Evolutionary conservation across 2,113 vertebrate genomes (phyloP), one percentile per base, ranked within the genome.

Genomic region (Cynocephalus volans): DNA sequence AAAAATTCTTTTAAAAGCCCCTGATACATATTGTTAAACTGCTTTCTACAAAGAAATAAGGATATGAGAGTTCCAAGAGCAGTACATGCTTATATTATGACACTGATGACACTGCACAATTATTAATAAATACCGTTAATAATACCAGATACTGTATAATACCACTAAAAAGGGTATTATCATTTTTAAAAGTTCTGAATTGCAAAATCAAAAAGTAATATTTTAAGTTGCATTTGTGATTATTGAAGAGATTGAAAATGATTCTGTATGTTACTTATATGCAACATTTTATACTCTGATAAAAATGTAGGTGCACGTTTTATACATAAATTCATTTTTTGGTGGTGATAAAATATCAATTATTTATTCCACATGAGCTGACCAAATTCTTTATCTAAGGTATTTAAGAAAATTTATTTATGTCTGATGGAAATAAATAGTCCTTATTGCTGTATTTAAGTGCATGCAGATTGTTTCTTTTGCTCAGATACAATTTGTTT

Each of bases 401-500:
- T 60, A 93, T 7, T 3, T 18, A 45, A 1, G 0, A 80, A n/a
- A 13, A 75, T 82, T 54, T 58, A 69, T 88, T 88, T 52, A 31
- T 92, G 90, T 92, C 28, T 85, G 28, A 65, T 80, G 48, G 65
- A 88, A 88, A 88, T 64, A 81, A 88, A 56, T 56, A 48, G 24
- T 23, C 6, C 24, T 93, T 60, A 41, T 50, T 89, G 67, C 50
- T 93, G 14, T 67, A 65, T 77, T 96, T 93, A 92, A 96, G n/a
- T 65, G 7, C 21, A 79, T 79, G 41, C 8, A 93, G 83, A 75
- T 36, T 87, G 19, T 19, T 72, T 90, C 26, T 93, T 95, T 86
- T 76, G 19, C 80, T 88, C 58, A 77, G 5, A 93, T 12, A 65
- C 33, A 96, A 50, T 72, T 93, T 95, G 26, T 90, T 89, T 94